Evolutionary conservation across 1,140 invertebrate species (phyloP), one percentile per base, ranked within the genome.

Genomic region (Monomorium pharaonis): DNA sequence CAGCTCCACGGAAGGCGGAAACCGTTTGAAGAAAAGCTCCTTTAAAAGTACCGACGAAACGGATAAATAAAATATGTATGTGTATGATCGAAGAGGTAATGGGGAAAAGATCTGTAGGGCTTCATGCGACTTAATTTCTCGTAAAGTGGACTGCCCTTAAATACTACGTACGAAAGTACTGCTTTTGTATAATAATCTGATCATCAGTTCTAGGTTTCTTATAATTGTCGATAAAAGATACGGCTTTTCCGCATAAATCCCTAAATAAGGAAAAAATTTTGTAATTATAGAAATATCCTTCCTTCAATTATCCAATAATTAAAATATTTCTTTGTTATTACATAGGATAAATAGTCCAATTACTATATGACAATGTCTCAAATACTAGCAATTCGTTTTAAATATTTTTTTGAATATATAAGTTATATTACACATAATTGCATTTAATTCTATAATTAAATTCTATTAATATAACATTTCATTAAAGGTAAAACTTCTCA

Each of bases 211-310:
- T 86, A 99, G 96, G 92, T 99, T 99, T 92, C 96, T 96, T 60
- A 99, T 99, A n/a, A 99, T 98, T 9, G 97, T 97, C 33, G 97
- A 96, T 21, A 99, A 94, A 84, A 99, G 94, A 95, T 99, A 98
- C 10, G 98, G 97, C 93, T 97, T 97, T 93, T 99, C 98, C 24
- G 96, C 96, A 94, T 96, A 96, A 84, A 97, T 97, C 51, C 97
- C 97, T 96, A 86, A 0, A 65, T 6, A 58, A 62, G 65, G 2
- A 56, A n/a, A 42, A 54, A 24, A 63, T 44, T 6, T 6, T 67
- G 7, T 5, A 63, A 30, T 62, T 27, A n/a, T n/a, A 9, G 47
- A 78, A 24, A 56, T 33, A n/a, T n/a, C n/a, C n/a, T n/a, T n/a
- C 56, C 2, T 27, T 63, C 37, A 30, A 65, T 60, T 47, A 58